Evolutionary conservation across 2,113 vertebrate genomes (phyloP), one percentile per base, ranked within the genome.

Genomic region (Prinia subflava): DNA sequence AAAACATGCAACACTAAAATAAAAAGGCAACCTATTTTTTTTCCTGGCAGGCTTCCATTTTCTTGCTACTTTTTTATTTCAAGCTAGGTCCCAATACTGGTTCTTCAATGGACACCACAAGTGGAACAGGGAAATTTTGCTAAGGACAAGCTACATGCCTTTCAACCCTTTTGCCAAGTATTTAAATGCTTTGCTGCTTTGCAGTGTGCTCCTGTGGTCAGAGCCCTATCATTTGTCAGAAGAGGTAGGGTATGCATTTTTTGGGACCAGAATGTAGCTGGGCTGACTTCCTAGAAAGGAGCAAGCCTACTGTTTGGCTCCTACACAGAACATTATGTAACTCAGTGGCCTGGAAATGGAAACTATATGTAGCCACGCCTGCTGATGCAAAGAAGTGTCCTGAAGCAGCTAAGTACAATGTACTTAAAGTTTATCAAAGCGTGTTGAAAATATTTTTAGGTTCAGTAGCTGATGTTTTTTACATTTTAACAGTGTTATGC

Each of bases 101-200:
- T 95, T 95, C 77, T 78, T 95, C 52, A 94, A n/a, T 56, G 96
- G 92, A 86, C 87, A 82, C 71, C 18, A 0, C n/a, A 94, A 56
- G 18, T 81, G 60, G 80, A 87, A n/a, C n/a, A n/a, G n/a, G n/a
- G n/a, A n/a, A n/a, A n/a, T n/a, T 77, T 55, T 93, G 87, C 92
- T 95, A 78, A 96, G 95, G 83, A 95, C 82, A 74, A 97, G 97
- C 96, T 94, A 94, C 92, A 97, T 98, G 98, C 98, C 98, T 98
- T 98, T 95, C 91, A 90, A 93, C 89, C 76, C 76, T 94, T 95
- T 92, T 93, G 94, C 90, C 95, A 95, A 64, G 74, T 91, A 8
- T 91, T 83, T 88, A 91, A 94, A 93, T 57, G 73, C 89, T 78
- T 93, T 81, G 42, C 50, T 97, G 87, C 89, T 89, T 87, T 92